Conservation (phyloP, 2,888 invertebrate genomes). For the Steinernema hermaphroditum region DNA sequence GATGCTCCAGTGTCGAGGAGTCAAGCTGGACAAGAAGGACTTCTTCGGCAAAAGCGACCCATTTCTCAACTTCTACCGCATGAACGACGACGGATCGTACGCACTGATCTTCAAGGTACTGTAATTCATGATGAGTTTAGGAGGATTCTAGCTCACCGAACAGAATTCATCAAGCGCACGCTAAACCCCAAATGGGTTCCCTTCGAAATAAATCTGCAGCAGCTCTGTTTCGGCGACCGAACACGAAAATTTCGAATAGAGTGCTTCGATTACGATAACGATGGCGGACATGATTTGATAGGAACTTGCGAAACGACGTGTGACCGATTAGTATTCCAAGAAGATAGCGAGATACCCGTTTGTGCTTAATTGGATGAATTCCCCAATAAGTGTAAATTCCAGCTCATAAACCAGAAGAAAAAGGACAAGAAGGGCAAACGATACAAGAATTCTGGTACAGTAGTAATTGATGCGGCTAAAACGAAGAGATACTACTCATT, state of each 20-base stretch:
- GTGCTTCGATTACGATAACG: slow-evolving; percentile 71
- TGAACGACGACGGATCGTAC: slow-evolving; percentile 69
- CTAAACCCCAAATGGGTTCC: slow-evolving; percentile 72
- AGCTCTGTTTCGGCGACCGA: slow-evolving; percentile 72
- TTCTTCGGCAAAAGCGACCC: slow-evolving; percentile 71
- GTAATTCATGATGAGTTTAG: slow-evolving; percentile 53
- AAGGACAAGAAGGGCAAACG: slow-evolving; percentile 56
- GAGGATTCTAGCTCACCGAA: slow-evolving; percentile 71
- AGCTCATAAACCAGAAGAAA: slow-evolving; percentile 56
- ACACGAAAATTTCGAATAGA: slow-evolving; percentile 71
- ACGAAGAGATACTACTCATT: slow-evolving; percentile 56
- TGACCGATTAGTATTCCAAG: slow-evolving; percentile 66
- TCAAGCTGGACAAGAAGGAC: slow-evolving; percentile 67
- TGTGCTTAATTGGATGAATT: background rate
- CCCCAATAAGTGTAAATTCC: slow-evolving; percentile 29
- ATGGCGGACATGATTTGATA: slow-evolving; percentile 70
- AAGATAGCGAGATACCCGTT: slow-evolving; percentile 47
- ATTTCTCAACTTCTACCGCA: slow-evolving; percentile 68
- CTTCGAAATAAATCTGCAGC: slow-evolving; percentile 69
- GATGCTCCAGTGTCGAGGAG: slow-evolving; percentile 41
- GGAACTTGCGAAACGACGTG: slow-evolving; percentile 70
- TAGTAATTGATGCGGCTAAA: slow-evolving; percentile 52
- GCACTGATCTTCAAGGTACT: slow-evolving; percentile 28
- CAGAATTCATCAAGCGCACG: slow-evolving; percentile 71
- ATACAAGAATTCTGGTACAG: slow-evolving; percentile 50